Evolutionary conservation across 2,888 invertebrate species (phyloP).

Genomic region (Crossocerus cetratus): DNA sequence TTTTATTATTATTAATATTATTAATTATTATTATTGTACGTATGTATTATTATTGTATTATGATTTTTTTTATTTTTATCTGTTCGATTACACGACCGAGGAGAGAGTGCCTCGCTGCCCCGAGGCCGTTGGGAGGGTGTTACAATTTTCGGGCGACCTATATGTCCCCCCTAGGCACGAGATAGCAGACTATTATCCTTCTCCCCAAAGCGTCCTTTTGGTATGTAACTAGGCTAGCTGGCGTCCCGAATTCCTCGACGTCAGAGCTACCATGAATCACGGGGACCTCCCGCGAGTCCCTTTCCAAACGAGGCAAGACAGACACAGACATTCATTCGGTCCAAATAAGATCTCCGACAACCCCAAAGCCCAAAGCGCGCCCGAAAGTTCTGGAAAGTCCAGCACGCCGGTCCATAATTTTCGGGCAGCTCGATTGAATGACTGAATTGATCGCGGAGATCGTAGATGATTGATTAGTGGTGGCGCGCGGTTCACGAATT

Average conservation of each 20-base stretch:
- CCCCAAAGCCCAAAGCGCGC: background rate
- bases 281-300: slow-evolving; percentile 25
- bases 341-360: slow-evolving; percentile 1
- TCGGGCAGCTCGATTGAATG: slow-evolving; percentile 8
- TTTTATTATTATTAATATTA: slow-evolving; percentile 61
- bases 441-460: background rate
- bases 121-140: slow-evolving; percentile 30
- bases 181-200: slow-evolving; percentile 10
- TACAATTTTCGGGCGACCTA: slow-evolving; percentile 38
- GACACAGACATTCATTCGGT: too few relatives aligned
- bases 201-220: slow-evolving; percentile 13
- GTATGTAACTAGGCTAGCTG: slow-evolving; percentile 49
- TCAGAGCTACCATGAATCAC: slow-evolving; percentile 28
- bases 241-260: slow-evolving; percentile 33
- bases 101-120: slow-evolving; percentile 38
- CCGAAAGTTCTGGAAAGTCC: slow-evolving; percentile 47
- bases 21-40: slow-evolving; percentile 59
- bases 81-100: slow-evolving; percentile 47
- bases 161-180: slow-evolving; percentile 12
- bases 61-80: slow-evolving; percentile 58
- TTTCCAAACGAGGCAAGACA: background rate
- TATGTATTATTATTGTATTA: slow-evolving; percentile 48
- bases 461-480: too few relatives aligned
- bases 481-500: slow-evolving; percentile 8
- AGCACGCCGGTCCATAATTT: slow-evolving; percentile 38